phyloP scores from a whole-genome alignment of 1,140 invertebrate species.

The Psilanteris sp. region DNA sequence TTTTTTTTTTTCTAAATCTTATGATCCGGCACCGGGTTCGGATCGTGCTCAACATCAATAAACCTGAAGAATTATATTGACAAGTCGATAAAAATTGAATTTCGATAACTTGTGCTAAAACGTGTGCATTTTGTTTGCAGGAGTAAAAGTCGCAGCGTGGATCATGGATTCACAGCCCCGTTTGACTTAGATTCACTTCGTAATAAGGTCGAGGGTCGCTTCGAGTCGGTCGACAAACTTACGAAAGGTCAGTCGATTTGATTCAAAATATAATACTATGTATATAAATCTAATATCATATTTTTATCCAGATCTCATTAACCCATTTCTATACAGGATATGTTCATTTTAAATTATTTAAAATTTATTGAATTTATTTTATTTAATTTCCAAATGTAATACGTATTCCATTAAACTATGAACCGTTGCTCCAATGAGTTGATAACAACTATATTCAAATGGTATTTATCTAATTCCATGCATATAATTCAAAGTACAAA shows the following conservation, averaged over 20 bases:
- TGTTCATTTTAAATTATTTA: constrained; percentile 1
- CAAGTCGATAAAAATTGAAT: constrained; percentile 11
- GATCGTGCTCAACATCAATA: too few relatives aligned
- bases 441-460: too few relatives aligned
- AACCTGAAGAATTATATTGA: too few relatives aligned
- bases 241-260: constrained; percentile 78
- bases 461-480: too few relatives aligned
- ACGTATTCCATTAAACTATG: too few relatives aligned
- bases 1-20: too few relatives aligned
- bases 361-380: too few relatives aligned
- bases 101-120: constrained; percentile 15
- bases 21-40: too few relatives aligned
- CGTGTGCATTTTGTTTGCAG: constrained; percentile 81
- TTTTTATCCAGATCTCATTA: constrained; percentile 36
- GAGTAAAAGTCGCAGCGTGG: constrained; percentile 93
- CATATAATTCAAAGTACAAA: too few relatives aligned
- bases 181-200: constrained; percentile 90
- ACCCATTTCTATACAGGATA: constrained; percentile 16
- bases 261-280: constrained; percentile 40
- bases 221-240: constrained; percentile 87
- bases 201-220: constrained; percentile 90
- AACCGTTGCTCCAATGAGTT: too few relatives aligned
- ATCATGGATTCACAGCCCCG: constrained; percentile 89
- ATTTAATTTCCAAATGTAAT: too few relatives aligned
- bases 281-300: constrained; percentile 22